Conservation (phyloP, 2,797 vertebrate genomes). For the Enteromius radiatus region DNA sequence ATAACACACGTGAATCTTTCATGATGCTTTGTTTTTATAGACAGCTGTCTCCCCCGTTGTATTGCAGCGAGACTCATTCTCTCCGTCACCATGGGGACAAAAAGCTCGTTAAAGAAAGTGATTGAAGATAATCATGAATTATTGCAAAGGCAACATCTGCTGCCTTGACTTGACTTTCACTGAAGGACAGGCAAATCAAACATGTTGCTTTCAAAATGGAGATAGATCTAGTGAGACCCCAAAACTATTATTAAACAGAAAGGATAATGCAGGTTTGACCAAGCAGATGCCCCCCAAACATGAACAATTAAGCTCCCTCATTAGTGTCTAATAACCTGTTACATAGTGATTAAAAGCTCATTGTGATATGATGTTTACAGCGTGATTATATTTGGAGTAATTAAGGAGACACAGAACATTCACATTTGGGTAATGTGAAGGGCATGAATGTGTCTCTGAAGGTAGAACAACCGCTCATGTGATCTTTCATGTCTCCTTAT, state of each 20-base stretch:
- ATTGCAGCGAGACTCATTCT: conserved; percentile 52
- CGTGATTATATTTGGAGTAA: conserved; percentile 55
- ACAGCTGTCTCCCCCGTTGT: conserved; percentile 64
- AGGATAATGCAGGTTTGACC: conserved; percentile 34
- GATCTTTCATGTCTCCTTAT: conserved; percentile 8
- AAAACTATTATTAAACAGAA: conserved; percentile 44
- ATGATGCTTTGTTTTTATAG: conserved; percentile 66
- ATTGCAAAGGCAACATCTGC: conserved; percentile 69
- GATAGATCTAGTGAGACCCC: conserved; percentile 41
- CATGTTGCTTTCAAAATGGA: conserved; percentile 46
- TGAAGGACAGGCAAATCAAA: conserved; percentile 63
- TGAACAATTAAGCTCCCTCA: conserved; percentile 64
- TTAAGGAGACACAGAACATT: conserved; percentile 52
- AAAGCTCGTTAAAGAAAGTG: conserved; percentile 67
- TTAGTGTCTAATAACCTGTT: conserved; percentile 70
- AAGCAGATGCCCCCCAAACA: conserved; percentile 48
- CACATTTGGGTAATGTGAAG: conserved; percentile 50
- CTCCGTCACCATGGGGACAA: conserved; percentile 63
- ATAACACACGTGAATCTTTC: conserved; percentile 65
- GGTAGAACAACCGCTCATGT: not conserved
- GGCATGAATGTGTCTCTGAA: conserved; percentile 8
- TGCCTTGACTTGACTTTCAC: conserved; percentile 61
- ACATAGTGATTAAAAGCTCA: conserved; percentile 67
- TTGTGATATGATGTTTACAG: conserved; percentile 63
- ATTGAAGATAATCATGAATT: conserved; percentile 74